Evolutionary conservation across 2,113 vertebrate genomes (phyloP).

Genomic region (Clarias batrachus): DNA sequence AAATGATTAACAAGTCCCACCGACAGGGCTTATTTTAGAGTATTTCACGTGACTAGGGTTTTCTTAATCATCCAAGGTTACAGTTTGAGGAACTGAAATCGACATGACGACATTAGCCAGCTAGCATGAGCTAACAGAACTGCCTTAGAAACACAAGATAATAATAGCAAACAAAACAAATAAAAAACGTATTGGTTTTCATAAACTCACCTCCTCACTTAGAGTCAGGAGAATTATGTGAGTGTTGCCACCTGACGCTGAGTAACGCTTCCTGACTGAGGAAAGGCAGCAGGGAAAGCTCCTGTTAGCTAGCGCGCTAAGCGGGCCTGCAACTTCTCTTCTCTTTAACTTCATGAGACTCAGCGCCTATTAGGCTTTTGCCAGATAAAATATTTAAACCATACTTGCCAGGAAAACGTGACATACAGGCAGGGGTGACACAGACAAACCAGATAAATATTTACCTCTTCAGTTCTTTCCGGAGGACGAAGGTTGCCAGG

Average conservation of each 20-base stretch:
- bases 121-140: background rate
- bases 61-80: background rate
- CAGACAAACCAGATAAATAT: conserved; percentile 31
- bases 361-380: background rate
- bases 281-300: background rate
- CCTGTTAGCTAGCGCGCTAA: conserved; percentile 5
- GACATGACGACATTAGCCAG: conserved; percentile 31
- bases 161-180: background rate
- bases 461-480: conserved; percentile 50
- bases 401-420: background rate
- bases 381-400: background rate
- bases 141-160: background rate
- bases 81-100: conserved; percentile 45
- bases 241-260: conserved; percentile 32
- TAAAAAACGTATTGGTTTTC: background rate
- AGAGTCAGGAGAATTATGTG: background rate
- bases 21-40: background rate
- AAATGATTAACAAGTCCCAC: background rate
- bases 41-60: background rate
- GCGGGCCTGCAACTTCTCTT: background rate
- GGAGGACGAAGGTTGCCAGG: conserved; percentile 54
- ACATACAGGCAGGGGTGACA: background rate
- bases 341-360: background rate
- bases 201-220: background rate
- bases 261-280: conserved; percentile 10